Conservation (phyloP, 92 coral and sea anemone species). For the Palythoa grandiflora region DNA sequence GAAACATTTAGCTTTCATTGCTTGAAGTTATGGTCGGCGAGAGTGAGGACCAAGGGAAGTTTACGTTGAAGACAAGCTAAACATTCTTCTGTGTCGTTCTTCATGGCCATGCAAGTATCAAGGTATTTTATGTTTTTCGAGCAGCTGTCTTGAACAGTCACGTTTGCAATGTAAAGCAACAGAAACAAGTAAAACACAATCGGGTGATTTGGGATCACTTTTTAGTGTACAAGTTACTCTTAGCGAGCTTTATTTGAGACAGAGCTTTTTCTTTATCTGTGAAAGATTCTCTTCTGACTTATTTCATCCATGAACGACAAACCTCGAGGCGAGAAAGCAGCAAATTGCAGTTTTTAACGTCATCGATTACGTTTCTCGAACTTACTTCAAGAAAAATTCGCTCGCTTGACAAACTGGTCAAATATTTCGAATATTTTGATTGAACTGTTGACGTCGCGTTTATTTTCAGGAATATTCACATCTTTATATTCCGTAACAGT, state of each 20-base stretch:
- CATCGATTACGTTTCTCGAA: constrained; percentile 43
- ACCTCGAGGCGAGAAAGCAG: constrained; percentile 15
- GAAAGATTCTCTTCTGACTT: not conserved
- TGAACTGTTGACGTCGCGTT: constrained; percentile 39
- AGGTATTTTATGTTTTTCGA: constrained; percentile 27
- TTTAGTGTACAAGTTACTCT: not conserved
- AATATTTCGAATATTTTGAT: constrained; percentile 70
- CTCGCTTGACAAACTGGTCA: constrained; percentile 39
- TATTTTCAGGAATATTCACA: not conserved
- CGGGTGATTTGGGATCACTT: constrained; percentile 24
- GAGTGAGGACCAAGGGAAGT: not conserved
- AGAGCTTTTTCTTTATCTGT: not conserved
- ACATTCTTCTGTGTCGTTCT: constrained; percentile 22
- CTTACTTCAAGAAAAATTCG: constrained; percentile 41
- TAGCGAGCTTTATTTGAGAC: not conserved
- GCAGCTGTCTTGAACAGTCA: constrained; percentile 11
- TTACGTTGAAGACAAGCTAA: not conserved
- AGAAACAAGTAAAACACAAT: constrained; percentile 13
- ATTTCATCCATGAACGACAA: constrained; percentile 15
- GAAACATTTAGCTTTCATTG: constrained; percentile 30
- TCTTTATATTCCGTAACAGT: not conserved
- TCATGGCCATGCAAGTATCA: constrained; percentile 51
- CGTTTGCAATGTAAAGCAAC: constrained; percentile 25
- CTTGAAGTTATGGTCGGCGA: constrained; percentile 34
- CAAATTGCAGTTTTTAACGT: constrained; percentile 28